Evolutionary conservation across 2,888 invertebrate genomes (phyloP).

Genomic region (Orgyia antiqua): DNA sequence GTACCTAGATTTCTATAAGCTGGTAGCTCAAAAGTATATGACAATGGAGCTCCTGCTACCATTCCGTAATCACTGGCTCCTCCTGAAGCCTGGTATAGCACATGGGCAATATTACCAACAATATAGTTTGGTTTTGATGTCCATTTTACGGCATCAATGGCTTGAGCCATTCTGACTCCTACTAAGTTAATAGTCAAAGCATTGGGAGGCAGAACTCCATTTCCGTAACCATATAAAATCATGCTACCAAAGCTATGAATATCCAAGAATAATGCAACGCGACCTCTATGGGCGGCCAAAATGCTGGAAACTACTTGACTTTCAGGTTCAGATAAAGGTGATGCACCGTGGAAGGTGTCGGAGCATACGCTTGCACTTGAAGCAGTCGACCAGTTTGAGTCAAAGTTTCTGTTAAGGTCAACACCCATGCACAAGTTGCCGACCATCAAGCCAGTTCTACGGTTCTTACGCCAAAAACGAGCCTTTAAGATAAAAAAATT

Average conservation of each 20-base stretch:
- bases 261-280: conserved; percentile 81
- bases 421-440: conserved; percentile 78
- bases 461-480: conserved; percentile 83
- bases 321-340: conserved; percentile 83
- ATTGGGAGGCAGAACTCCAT: conserved; percentile 65
- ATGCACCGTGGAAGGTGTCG: conserved; percentile 80
- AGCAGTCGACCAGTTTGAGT: conserved; percentile 79
- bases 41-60: conserved; percentile 61
- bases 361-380: conserved; percentile 72
- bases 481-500: conserved; percentile 55
- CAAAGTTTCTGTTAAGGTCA: conserved; percentile 88
- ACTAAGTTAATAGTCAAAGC: conserved; percentile 51
- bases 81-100: conserved; percentile 78
- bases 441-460: conserved; percentile 43
- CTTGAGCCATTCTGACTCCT: conserved; percentile 56
- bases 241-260: conserved; percentile 86
- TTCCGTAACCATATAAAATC: conserved; percentile 61
- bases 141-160: conserved; percentile 68
- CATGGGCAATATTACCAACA: conserved; percentile 67
- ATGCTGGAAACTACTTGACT: conserved; percentile 76
- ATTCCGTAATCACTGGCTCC: conserved; percentile 81
- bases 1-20: conserved; percentile 53
- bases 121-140: conserved; percentile 55
- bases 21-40: conserved; percentile 81
- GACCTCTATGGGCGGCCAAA: conserved; percentile 56